Evolutionary conservation across 37 sponge, comb jelly and placozoan genomes (phyloP).

Genomic region (Bolinopsis microptera): DNA sequence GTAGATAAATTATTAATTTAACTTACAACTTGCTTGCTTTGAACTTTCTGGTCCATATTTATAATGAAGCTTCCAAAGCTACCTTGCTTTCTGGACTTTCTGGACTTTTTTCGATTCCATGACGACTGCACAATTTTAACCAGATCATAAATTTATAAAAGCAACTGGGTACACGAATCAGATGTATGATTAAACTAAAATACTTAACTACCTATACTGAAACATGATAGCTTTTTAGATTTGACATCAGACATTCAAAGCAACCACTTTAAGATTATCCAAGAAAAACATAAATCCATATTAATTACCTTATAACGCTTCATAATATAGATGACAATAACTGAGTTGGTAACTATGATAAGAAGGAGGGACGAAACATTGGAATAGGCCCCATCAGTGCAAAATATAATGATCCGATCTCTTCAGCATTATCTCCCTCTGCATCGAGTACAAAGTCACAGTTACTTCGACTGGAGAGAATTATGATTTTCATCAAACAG

Average conservation of each 20-base stretch:
- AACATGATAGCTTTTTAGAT: no score
- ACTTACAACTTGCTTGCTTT: constrained; percentile 57
- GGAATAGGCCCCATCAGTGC: constrained; percentile 55
- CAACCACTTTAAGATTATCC: no score
- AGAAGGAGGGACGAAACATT: neutral
- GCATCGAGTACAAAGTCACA: constrained; percentile 14
- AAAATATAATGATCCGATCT: neutral
- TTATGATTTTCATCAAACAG: no score
- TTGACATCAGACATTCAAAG: no score
- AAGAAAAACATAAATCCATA: no score
- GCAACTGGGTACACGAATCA: no score
- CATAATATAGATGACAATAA: constrained; percentile 16
- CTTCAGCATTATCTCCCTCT: neutral
- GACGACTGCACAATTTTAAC: no score
- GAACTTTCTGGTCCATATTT: constrained; percentile 44
- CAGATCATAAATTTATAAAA: no score
- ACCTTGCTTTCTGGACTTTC: neutral
- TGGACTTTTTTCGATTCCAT: neutral
- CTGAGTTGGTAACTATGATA: constrained; percentile 7
- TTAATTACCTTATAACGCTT: constrained; percentile 42
- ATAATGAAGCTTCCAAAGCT: neutral
- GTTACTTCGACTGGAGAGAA: constrained; percentile 13
- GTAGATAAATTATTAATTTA: no score
- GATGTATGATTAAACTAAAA: no score
- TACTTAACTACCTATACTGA: no score